Percentiles rank a stretch among this genome's conserved stretches.
These are phyloP conservation scores for Poeciliopsis gracilis DNA, from an alignment of 2,797 vertebrate genomes.

Conservation along the genomic window DNA sequence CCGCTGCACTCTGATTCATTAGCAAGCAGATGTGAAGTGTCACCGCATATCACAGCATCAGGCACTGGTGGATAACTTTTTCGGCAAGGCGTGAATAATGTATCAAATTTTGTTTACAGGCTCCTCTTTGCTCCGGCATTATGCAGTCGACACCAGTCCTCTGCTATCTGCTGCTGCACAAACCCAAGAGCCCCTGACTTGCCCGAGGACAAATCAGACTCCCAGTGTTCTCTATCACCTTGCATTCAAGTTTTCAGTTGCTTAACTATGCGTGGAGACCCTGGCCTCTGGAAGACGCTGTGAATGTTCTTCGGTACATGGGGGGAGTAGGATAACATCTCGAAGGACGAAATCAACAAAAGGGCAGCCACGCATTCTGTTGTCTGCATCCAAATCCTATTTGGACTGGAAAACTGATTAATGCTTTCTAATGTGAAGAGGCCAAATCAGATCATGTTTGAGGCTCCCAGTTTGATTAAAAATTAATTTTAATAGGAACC, in stretches of 20 bases:
- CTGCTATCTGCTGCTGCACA: constrained; percentile 41
- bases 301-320: constrained; percentile 18
- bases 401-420: constrained; percentile 70
- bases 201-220: constrained; percentile 50
- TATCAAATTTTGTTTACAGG: constrained; percentile 66
- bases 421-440: constrained; percentile 52
- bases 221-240: constrained; percentile 57
- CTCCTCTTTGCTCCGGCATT: constrained; percentile 41
- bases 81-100: constrained; percentile 66
- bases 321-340: constrained; percentile 58
- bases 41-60: constrained; percentile 58
- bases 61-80: constrained; percentile 49
- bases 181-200: constrained; percentile 41
- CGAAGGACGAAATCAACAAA: constrained; percentile 58
- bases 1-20: constrained; percentile 61
- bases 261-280: constrained; percentile 46
- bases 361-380: constrained; percentile 57
- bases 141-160: constrained; percentile 55
- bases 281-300: constrained; percentile 26
- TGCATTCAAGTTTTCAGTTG: constrained; percentile 53
- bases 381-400: constrained; percentile 66
- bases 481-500: constrained; percentile 76
- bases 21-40: constrained; percentile 66
- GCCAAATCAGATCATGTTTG: constrained; percentile 81
- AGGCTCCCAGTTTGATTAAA: constrained; percentile 74